Percentiles rank a stretch among this genome's conserved stretches.
These are phyloP conservation scores for Pocillopora grandis DNA, from an alignment of 92 coral and sea anemone genomes.

Conservation along the genomic window DNA sequence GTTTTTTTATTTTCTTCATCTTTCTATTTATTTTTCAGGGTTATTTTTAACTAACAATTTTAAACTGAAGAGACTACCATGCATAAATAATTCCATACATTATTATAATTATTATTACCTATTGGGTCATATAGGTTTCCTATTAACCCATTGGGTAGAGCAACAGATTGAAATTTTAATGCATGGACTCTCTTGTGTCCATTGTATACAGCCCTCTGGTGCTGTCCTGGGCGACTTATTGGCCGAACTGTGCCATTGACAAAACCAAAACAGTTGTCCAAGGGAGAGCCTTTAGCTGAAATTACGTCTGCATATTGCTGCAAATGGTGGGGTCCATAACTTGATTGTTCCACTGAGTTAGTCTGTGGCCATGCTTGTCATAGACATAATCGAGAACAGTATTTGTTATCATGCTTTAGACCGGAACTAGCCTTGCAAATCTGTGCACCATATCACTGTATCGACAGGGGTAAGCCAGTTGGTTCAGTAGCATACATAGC, in stretches of 20 bases:
- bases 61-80: slow-evolving; percentile 1
- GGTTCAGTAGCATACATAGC: slow-evolving; percentile 40
- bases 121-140: slow-evolving; percentile 29
- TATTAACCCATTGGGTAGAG: slow-evolving; percentile 14
- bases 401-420: background rate
- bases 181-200: slow-evolving; percentile 21
- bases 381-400: slow-evolving; percentile 3
- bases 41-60: background rate
- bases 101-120: background rate
- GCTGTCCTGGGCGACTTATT: slow-evolving; percentile 18
- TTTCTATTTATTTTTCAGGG: background rate
- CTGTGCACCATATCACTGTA: slow-evolving; percentile 44
- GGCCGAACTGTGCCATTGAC: slow-evolving; percentile 6
- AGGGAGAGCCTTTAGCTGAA: slow-evolving; percentile 9
- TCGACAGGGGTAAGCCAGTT: slow-evolving; percentile 48
- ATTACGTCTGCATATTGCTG: slow-evolving; percentile 16
- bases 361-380: slow-evolving; percentile 15
- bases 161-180: slow-evolving; percentile 8
- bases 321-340: slow-evolving; percentile 13
- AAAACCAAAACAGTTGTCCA: slow-evolving; percentile 21
- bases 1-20: background rate
- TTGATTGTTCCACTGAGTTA: slow-evolving; percentile 23
- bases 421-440: slow-evolving; percentile 42
- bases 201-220: background rate
- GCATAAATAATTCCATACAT: slow-evolving; percentile 15